A percentile compares a stretch with the other conserved stretches of the same genome.
Evolutionary conservation across 2,797 vertebrate species (phyloP).

Genomic region (Galagoides demidoff): DNA sequence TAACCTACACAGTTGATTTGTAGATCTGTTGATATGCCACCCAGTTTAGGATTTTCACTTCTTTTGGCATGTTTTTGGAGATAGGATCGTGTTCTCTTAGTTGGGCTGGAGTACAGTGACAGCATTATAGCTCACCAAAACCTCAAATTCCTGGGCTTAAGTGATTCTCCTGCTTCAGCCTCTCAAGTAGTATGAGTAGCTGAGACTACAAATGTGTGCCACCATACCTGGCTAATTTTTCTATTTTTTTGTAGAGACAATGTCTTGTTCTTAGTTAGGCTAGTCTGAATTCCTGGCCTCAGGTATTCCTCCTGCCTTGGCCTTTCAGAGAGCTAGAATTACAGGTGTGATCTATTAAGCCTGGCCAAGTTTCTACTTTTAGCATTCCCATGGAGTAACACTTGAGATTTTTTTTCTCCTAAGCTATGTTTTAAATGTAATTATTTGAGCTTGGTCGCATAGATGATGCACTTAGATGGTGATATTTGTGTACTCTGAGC

Average conservation of each 20-base stretch:
- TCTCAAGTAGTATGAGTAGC: background rate
- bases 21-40: background rate
- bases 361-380: constrained; percentile 14
- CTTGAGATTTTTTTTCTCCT: constrained; percentile 11
- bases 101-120: background rate
- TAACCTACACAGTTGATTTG: background rate
- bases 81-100: too few species aligned
- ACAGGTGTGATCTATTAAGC: background rate
- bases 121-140: background rate
- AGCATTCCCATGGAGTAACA: background rate
- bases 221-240: background rate
- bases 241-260: background rate
- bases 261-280: background rate
- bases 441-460: constrained; percentile 30
- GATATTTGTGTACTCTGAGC: constrained; percentile 35
- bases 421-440: constrained; percentile 27
- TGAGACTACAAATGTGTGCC: background rate
- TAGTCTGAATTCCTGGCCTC: background rate
- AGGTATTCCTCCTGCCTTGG: background rate
- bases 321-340: background rate
- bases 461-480: background rate
- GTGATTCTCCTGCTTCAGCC: background rate
- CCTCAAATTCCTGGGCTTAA: background rate
- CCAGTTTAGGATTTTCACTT: constrained; percentile 23
- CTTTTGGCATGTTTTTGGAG: background rate